These are phyloP conservation scores for Nothobranchius kuhntae DNA, from an alignment of 2,113 vertebrate species.

Conservation along the genomic window DNA sequence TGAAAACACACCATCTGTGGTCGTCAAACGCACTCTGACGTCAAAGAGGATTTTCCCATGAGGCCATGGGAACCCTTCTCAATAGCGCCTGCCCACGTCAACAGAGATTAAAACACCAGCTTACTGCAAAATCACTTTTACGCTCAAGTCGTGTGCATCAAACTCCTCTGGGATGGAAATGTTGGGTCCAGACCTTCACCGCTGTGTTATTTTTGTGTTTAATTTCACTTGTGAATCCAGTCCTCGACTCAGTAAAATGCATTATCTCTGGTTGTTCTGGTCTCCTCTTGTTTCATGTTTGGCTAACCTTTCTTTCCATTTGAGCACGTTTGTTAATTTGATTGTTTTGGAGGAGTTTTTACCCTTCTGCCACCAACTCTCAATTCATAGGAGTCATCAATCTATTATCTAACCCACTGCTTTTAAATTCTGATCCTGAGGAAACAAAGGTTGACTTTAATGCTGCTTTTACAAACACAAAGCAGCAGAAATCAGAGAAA, in stretches of 20 bases:
- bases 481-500: too few species aligned
- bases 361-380: neutral
- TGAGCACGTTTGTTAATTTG: neutral
- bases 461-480: too few species aligned
- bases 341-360: neutral
- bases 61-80: conserved; percentile 63
- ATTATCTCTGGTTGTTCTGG: neutral
- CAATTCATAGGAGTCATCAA: too few species aligned
- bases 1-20: conserved; percentile 68
- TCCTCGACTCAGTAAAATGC: neutral
- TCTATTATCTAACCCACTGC: too few species aligned
- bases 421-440: neutral
- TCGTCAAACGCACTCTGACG: conserved; percentile 61
- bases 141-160: neutral
- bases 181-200: neutral
- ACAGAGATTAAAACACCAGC: conserved; percentile 18
- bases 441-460: neutral
- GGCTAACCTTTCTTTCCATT: neutral
- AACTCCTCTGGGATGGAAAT: neutral
- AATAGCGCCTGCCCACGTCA: conserved; percentile 45
- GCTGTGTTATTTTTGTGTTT: neutral
- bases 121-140: conserved; percentile 20
- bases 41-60: conserved; percentile 69
- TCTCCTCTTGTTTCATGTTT: neutral
- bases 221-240: too few species aligned